These are phyloP conservation scores for Oxyura jamaicensis DNA, from an alignment of 2,113 vertebrate species.

Conservation along the genomic window DNA sequence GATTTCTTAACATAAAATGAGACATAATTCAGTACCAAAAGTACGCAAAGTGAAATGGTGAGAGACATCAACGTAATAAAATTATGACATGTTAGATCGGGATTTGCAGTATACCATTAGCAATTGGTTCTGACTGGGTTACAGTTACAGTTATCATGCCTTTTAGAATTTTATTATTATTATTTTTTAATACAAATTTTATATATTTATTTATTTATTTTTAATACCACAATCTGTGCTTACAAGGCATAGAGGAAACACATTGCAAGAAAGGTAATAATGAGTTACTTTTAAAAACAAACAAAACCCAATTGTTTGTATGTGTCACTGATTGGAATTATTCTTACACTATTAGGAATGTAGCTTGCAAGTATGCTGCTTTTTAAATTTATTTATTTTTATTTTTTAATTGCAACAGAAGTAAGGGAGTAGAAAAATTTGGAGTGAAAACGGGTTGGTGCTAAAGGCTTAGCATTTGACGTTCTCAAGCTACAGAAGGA, in stretches of 20 bases:
- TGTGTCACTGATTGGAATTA: background rate
- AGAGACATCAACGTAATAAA: constrained; percentile 69
- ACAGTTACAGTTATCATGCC: constrained; percentile 21
- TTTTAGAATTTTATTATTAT: background rate
- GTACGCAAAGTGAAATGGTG: constrained; percentile 51
- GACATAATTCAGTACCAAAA: constrained; percentile 52
- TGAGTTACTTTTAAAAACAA: background rate
- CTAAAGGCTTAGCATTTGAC: background rate
- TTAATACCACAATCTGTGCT: background rate
- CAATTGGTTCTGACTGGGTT: constrained; percentile 67
- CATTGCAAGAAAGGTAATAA: background rate
- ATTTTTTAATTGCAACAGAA: background rate
- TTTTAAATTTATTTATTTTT: background rate
- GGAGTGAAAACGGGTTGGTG: background rate
- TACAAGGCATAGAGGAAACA: background rate
- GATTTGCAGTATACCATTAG: constrained; percentile 73
- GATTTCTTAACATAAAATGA: constrained; percentile 58
- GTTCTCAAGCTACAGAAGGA: background rate
- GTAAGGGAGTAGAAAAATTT: background rate
- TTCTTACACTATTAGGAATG: background rate
- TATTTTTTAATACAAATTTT: background rate
- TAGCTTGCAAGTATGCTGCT: background rate
- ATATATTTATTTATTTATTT: background rate
- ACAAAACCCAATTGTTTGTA: background rate
- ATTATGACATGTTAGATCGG: constrained; percentile 76